Percentiles rank a stretch among this genome's conserved stretches.
Evolutionary conservation across 2,797 vertebrate species (phyloP).

Genomic region (Hemitrygon akajei): DNA sequence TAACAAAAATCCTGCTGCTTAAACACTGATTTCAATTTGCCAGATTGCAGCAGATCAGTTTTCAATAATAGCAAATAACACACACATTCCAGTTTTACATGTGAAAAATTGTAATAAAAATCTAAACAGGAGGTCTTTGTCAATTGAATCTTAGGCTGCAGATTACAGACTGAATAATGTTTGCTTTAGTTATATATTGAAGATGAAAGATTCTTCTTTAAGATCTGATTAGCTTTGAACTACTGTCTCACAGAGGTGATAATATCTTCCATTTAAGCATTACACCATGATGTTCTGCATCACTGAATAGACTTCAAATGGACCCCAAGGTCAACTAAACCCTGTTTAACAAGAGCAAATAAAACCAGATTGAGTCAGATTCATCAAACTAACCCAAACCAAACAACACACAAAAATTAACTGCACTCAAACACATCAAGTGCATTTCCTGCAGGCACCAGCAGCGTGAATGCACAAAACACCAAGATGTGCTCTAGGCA

Average conservation of each 20-base stretch:
- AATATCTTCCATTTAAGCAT: not conserved
- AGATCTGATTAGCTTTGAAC: not conserved
- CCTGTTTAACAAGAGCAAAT: conserved; percentile 7
- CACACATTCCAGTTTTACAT: not conserved
- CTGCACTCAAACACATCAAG: not conserved
- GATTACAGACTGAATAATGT: not conserved
- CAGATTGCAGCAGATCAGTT: not conserved
- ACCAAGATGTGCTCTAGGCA: not conserved
- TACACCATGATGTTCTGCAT: not conserved
- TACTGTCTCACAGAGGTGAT: not conserved
- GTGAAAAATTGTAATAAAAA: not conserved
- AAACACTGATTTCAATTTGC: not conserved
- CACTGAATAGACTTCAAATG: not conserved
- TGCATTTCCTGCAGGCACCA: not conserved
- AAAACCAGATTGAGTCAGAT: not conserved
- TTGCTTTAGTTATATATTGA: not conserved
- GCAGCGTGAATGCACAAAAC: not conserved
- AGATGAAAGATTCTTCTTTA: not conserved
- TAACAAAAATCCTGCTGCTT: not conserved
- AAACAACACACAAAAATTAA: conserved; percentile 7
- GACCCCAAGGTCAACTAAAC: not conserved
- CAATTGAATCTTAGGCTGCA: not conserved
- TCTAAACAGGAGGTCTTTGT: not conserved
- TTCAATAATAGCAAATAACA: not conserved
- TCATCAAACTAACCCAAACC: not conserved